Conservation (phyloP, 1,140 invertebrate species). For the Apis laboriosa region DNA sequence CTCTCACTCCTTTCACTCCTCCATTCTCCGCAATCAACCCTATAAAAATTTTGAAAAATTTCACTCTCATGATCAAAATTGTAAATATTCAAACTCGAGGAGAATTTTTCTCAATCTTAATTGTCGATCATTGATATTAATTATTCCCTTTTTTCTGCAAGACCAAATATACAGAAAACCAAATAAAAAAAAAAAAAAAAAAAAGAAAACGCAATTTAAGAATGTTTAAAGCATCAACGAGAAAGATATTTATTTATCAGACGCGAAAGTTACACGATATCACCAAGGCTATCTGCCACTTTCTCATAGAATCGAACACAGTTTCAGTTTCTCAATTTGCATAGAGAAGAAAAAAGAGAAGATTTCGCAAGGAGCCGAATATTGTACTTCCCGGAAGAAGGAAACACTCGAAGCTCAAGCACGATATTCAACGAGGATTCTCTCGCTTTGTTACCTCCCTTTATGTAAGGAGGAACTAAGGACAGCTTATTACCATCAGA, state of each 20-base stretch:
- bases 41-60: slow-evolving; percentile 33
- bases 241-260: not conserved
- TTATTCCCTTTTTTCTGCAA: no score
- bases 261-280: not conserved
- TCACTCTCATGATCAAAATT: not conserved
- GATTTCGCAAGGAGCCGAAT: slow-evolving; percentile 30
- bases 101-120: not conserved
- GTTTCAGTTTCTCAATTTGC: not conserved
- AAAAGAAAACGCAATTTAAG: not conserved
- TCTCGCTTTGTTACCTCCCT: slow-evolving; percentile 42
- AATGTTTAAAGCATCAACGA: not conserved
- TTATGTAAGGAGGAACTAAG: slow-evolving; percentile 51
- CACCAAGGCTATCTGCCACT: not conserved
- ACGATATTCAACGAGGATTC: slow-evolving; percentile 39
- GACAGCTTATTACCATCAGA: slow-evolving; percentile 43
- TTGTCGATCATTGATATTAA: no score
- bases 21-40: not conserved
- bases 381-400: slow-evolving; percentile 48
- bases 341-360: not conserved
- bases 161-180: not conserved
- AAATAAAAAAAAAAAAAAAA: no score
- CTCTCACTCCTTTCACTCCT: slow-evolving; percentile 39
- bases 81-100: not conserved
- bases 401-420: slow-evolving; percentile 6
- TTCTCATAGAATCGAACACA: not conserved